Percentiles rank a stretch among this genome's conserved stretches.
Conservation (phyloP, 1,140 invertebrate genomes). For the Aphelinus certus region DNA sequence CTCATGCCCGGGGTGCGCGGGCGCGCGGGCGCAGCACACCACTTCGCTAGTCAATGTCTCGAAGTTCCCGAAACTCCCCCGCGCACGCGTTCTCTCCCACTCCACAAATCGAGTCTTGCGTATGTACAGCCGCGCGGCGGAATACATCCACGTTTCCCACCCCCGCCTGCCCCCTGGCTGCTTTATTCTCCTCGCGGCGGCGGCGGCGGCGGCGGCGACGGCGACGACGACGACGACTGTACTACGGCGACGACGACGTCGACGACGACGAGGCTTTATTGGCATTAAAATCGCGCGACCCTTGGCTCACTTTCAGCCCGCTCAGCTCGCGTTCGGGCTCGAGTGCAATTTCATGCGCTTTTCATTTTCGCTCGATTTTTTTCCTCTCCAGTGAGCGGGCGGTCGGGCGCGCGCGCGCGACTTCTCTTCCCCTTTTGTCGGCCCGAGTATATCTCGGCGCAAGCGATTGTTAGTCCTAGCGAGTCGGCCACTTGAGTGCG, state of each 20-base stretch:
- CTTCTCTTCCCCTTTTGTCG: not conserved
- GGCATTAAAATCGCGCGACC: not conserved
- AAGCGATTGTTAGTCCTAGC: too few species aligned
- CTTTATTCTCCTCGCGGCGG: not conserved
- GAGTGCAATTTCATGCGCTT: conserved; percentile 19
- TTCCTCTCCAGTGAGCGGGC: not conserved
- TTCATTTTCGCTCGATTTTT: conserved; percentile 27
- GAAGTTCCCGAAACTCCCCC: conserved; percentile 17
- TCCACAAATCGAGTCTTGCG: not conserved
- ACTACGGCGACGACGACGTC: too few species aligned
- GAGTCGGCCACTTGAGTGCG: too few species aligned
- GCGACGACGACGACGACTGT: too few species aligned
- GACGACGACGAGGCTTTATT: too few species aligned
- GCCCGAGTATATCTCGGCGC: too few species aligned
- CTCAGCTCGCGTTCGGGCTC: not conserved
- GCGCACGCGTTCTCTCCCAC: not conserved
- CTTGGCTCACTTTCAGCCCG: conserved; percentile 14
- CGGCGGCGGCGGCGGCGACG: too few species aligned
- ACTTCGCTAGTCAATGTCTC: conserved; percentile 22
- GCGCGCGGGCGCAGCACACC: not conserved
- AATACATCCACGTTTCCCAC: not conserved
- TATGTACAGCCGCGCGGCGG: not conserved
- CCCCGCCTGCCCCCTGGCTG: not conserved
- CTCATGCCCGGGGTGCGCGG: too few species aligned
- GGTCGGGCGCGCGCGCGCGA: not conserved